Conservation (phyloP, 2,113 vertebrate species). For the Tupaia tana region DNA sequence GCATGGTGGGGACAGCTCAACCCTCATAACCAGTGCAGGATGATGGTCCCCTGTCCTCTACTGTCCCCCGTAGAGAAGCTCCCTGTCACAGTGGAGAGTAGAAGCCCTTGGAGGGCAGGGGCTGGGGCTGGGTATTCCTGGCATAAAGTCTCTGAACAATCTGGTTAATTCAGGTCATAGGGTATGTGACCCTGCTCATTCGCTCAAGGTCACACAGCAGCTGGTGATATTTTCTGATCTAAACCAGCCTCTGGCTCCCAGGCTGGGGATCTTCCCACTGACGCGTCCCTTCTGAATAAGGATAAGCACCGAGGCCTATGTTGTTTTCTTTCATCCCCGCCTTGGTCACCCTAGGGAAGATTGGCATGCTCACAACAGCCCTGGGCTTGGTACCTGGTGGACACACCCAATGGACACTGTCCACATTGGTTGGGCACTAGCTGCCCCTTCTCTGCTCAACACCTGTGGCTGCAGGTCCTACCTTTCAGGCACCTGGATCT, state of each 20-base stretch:
- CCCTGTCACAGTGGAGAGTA: not conserved
- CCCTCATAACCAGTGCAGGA: too few species aligned
- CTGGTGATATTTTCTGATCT: not conserved
- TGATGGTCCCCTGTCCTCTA: fast-evolving
- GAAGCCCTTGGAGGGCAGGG: not conserved
- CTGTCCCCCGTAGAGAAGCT: not conserved
- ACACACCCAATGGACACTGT: not conserved
- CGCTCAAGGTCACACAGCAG: not conserved
- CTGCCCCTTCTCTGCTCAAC: not conserved
- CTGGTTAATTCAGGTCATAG: not conserved
- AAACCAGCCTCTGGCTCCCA: not conserved
- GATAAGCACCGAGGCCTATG: not conserved
- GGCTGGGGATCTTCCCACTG: not conserved
- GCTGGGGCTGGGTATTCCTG: not conserved
- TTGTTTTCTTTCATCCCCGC: not conserved
- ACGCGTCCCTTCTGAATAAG: not conserved
- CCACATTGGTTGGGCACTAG: not conserved
- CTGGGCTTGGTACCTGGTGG: not conserved
- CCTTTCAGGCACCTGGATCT: not conserved
- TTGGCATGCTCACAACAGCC: fast-evolving
- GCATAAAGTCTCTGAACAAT: not conserved
- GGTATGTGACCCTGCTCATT: not conserved
- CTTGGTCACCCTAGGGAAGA: not conserved
- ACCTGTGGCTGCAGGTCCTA: not conserved
- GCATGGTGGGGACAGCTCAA: not conserved